A percentile compares a stretch with the other conserved stretches of the same genome.
Evolutionary conservation across 2,113 vertebrate genomes (phyloP).

Genomic region (Oreochromis aureus): DNA sequence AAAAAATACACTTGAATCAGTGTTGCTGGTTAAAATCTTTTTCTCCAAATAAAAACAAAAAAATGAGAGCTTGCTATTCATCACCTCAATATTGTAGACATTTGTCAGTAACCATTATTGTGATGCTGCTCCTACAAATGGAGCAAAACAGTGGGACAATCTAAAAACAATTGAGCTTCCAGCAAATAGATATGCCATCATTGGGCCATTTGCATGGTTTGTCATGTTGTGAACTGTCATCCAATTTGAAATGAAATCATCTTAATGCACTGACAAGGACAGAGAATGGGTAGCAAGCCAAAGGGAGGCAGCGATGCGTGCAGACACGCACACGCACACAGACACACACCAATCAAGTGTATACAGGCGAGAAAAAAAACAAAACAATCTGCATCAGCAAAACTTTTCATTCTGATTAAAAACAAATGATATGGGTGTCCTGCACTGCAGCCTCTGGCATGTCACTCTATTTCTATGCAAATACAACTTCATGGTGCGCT

Average conservation of each 20-base stretch:
- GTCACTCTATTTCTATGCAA: constrained; percentile 98
- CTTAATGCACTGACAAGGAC: constrained; percentile 58
- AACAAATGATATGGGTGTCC: constrained; percentile 94
- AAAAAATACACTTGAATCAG: not conserved
- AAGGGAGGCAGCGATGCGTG: constrained; percentile 25
- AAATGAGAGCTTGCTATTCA: not conserved
- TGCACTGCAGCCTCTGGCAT: constrained; percentile 84
- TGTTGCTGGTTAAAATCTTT: not conserved
- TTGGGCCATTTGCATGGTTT: constrained; percentile 60
- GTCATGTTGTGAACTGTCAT: constrained; percentile 46
- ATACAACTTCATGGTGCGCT: constrained; percentile 94
- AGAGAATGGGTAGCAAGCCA: constrained; percentile 34
- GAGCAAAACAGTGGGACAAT: constrained; percentile 4
- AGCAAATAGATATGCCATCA: constrained; percentile 51
- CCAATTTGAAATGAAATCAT: constrained; percentile 51
- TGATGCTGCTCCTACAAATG: not conserved
- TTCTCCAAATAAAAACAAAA: not conserved
- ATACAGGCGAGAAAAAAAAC: constrained; percentile 57
- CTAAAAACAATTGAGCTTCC: constrained; percentile 32
- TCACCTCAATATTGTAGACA: not conserved
- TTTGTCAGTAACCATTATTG: not conserved
- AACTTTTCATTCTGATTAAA: constrained; percentile 96
- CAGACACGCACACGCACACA: not conserved
- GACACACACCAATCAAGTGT: constrained; percentile 6
- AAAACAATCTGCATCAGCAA: constrained; percentile 85